Evolutionary conservation across 1,140 invertebrate species (phyloP).

Genomic region (Trichogramma pretiosum): DNA sequence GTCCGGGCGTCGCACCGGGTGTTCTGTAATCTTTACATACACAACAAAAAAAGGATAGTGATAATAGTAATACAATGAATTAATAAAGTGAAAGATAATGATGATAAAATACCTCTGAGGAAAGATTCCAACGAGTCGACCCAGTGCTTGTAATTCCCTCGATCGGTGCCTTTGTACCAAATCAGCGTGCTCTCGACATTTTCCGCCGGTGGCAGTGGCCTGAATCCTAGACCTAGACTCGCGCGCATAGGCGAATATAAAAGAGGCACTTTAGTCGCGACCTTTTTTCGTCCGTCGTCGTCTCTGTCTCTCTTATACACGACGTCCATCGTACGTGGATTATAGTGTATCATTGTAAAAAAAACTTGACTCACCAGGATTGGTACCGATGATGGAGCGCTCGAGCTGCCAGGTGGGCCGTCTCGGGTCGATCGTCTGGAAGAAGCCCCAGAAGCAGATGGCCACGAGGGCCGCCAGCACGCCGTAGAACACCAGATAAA

Average conservation of each 20-base stretch:
- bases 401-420: constrained; percentile 77
- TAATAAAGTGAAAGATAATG: not conserved
- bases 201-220: constrained; percentile 71
- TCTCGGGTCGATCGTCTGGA: constrained; percentile 78
- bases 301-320: too few relatives aligned
- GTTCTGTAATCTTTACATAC: constrained; percentile 53
- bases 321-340: not conserved
- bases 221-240: constrained; percentile 78
- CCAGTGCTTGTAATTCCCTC: constrained; percentile 70
- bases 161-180: constrained; percentile 75
- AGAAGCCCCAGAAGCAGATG: constrained; percentile 85
- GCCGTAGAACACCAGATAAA: constrained; percentile 86
- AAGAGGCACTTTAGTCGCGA: not conserved
- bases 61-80: too few relatives aligned
- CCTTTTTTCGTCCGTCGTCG: too few relatives aligned
- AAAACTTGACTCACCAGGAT: constrained; percentile 59
- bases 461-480: constrained; percentile 79
- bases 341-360: constrained; percentile 4
- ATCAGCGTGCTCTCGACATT: constrained; percentile 89
- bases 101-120: constrained; percentile 52
- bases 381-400: constrained; percentile 78
- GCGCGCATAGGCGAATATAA: too few relatives aligned
- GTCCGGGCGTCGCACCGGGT: constrained; percentile 47
- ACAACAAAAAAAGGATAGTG: too few relatives aligned
- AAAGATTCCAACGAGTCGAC: constrained; percentile 62